phyloP scores from a whole-genome alignment of 2,113 vertebrate genomes.

The Oncorhynchus clarkii region DNA sequence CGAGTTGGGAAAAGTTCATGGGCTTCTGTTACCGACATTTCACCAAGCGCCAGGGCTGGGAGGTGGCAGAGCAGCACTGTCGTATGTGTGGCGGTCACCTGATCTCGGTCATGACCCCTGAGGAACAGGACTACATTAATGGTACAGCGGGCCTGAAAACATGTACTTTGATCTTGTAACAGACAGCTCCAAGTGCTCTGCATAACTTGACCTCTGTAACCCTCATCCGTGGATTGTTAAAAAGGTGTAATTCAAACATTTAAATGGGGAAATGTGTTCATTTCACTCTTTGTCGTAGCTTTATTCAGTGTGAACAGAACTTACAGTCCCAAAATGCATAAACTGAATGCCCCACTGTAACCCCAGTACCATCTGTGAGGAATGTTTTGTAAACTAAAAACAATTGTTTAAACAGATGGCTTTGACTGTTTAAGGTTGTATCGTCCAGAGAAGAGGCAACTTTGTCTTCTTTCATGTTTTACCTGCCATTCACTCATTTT shows the following conservation, averaged over 20 bases:
- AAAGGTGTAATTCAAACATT: too few relatives aligned
- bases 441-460: constrained; percentile 36
- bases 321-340: too few relatives aligned
- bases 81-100: constrained; percentile 82
- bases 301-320: too few relatives aligned
- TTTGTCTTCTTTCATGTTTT: constrained; percentile 12
- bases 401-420: constrained; percentile 3
- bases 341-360: not conserved
- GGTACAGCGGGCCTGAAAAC: constrained; percentile 62
- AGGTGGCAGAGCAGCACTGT: constrained; percentile 88
- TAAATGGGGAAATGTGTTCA: too few relatives aligned
- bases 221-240: not conserved
- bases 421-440: not conserved
- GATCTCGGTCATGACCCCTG: constrained; percentile 85
- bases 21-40: constrained; percentile 91
- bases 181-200: constrained; percentile 2
- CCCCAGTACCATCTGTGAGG: not conserved
- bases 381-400: not conserved
- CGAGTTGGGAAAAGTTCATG: constrained; percentile 88
- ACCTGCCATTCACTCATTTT: not conserved
- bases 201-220: not conserved
- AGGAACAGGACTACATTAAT: constrained; percentile 89
- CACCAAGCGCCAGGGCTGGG: constrained; percentile 84
- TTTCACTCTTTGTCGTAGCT: too few relatives aligned
- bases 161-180: not conserved